Percentiles rank a stretch among this genome's conserved stretches.
Evolutionary conservation across 2,797 vertebrate genomes (phyloP).

Genomic region (Gymnothorax javanicus): DNA sequence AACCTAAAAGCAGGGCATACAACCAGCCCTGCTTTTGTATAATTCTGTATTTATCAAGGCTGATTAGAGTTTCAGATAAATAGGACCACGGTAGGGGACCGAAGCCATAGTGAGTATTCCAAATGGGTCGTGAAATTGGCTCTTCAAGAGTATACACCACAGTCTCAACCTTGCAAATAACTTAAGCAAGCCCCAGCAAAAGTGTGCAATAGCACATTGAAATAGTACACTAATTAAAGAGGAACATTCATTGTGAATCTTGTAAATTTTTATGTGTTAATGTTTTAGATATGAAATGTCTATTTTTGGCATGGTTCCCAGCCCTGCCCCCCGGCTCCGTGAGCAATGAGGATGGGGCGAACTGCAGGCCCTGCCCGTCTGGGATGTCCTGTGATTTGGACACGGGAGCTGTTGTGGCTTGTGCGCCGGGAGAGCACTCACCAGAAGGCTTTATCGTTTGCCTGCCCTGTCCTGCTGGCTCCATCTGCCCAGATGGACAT

Average conservation of each 20-base stretch:
- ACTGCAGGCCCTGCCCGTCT: conserved; percentile 77
- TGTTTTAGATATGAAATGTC: neutral
- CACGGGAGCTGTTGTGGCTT: conserved; percentile 64
- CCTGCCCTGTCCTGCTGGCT: conserved; percentile 72
- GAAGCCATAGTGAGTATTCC: neutral
- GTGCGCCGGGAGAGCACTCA: conserved; percentile 76
- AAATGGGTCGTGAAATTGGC: neutral
- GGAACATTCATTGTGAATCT: neutral
- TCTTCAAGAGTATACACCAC: neutral
- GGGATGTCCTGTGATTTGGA: conserved; percentile 74
- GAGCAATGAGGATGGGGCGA: conserved; percentile 74
- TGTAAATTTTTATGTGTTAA: neutral
- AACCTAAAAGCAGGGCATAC: neutral
- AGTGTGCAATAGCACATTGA: neutral
- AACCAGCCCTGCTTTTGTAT: neutral
- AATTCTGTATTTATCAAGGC: neutral
- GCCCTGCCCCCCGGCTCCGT: conserved; percentile 79
- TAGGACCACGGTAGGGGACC: neutral
- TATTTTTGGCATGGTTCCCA: conserved; percentile 53
- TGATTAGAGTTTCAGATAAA: neutral
- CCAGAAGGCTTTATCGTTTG: conserved; percentile 76
- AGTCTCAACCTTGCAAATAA: neutral
- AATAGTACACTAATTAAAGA: neutral
- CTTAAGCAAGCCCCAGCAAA: neutral
- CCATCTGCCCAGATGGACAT: conserved; percentile 72